Percentiles rank a stretch among this genome's conserved stretches.
Conservation (phyloP, 2,113 vertebrate species). For the Paedocypris sp. region DNA sequence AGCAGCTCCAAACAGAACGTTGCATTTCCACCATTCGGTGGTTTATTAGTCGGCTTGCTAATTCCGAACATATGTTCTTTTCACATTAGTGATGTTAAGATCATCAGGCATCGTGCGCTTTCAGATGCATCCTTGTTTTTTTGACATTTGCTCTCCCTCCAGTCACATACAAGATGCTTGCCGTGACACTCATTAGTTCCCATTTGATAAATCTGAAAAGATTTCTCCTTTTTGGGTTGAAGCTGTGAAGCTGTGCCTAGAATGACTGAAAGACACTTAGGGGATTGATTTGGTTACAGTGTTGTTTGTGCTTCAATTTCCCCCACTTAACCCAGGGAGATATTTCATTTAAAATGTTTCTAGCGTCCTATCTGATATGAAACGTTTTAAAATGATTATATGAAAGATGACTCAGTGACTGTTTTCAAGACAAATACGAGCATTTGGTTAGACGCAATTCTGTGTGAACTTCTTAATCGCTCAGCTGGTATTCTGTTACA, state of each 20-base stretch:
- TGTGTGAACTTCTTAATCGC: background rate
- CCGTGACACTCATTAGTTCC: constrained; percentile 18
- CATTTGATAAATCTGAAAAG: constrained; percentile 19
- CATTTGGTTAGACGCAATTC: background rate
- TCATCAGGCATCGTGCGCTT: constrained; percentile 3
- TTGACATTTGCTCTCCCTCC: background rate
- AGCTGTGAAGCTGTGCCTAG: constrained; percentile 20
- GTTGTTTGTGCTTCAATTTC: constrained; percentile 13
- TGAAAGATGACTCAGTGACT: constrained; percentile 9
- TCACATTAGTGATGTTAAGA: constrained; percentile 4
- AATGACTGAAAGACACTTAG: constrained; percentile 22
- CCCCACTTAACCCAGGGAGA: background rate
- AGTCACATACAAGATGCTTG: background rate
- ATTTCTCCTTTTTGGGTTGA: constrained; percentile 12
- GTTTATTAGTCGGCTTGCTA: background rate
- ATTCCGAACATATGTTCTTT: constrained; percentile 11
- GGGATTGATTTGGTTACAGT: constrained; percentile 8
- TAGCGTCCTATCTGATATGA: background rate
- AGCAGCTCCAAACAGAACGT: background rate
- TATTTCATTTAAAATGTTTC: constrained; percentile 12
- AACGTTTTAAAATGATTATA: constrained; percentile 8
- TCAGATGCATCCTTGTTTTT: background rate
- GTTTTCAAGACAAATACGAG: background rate
- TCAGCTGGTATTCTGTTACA: background rate
- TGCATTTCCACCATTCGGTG: background rate